Evolutionary conservation across 2,888 invertebrate genomes (phyloP), one percentile per base, ranked within the genome.

Genomic region (Corbicula japonica): DNA sequence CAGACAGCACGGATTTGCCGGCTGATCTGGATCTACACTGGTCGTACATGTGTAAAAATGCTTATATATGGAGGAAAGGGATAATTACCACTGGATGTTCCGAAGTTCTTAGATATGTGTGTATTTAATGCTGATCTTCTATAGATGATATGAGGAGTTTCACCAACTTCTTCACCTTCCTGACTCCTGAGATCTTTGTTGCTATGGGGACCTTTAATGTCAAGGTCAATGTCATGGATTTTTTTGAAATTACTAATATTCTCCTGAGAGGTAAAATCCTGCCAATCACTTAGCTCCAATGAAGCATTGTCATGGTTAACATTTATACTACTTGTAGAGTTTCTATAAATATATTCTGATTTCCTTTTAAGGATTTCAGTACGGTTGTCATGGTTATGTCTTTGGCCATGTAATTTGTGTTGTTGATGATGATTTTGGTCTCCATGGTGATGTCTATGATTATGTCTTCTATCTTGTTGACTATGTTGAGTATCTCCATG

Each of bases 121-220:
- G 69, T 58, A 23, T 62, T 52, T 41, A 86, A 74, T 68, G 84
- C 70, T 58, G 87, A 83, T 70, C 79, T 61, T 78, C 79, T 81
- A 72, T 88, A 88, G 30, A 88, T 70, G 35, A 88, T 85, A 71
- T 88, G 87, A 50, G 85, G 75, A 50, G 18, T 52, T 34, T 44
- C 68, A 44, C 21, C 46, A 15, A 44, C 50, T 28, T 28, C 34
- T 26, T 60, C 50, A 34, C 50, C 48, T 21, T 70, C 66, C 35
- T 58, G 12, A 52, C 41, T 32, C 4, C 38, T 41, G 26, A 35
- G 30, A 70, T 61, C 30, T 61, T 70, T 48, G 61, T 50, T 61
- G 60, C 44, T 61, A 70, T 50, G 52, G 70, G 38, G 60, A 70
- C 28, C 54, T 21, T 35, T 26, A 41, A 15, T 28, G 28, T 66